A percentile compares a stretch with the other conserved stretches of the same genome.
phyloP scores from a whole-genome alignment of 2,888 invertebrate species.

The Pyrrhosoma nymphula region DNA sequence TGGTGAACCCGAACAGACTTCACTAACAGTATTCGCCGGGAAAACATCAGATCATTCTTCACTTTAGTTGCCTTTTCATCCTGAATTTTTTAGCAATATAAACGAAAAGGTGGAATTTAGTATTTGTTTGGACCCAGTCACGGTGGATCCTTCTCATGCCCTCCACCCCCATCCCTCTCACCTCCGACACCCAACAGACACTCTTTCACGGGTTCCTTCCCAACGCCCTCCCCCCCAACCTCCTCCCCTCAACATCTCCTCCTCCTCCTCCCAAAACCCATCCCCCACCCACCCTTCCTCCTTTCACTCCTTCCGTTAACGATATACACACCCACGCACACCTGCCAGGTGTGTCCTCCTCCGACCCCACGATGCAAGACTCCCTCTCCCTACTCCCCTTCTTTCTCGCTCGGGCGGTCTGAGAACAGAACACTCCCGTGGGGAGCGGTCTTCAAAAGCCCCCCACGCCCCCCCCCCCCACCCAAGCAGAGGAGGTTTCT shows the following conservation, averaged over 20 bases:
- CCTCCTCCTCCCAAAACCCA: background rate
- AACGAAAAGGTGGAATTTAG: too few species aligned
- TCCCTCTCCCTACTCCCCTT: background rate
- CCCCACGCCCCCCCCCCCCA: background rate
- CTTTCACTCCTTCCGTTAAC: slow-evolving; percentile 64
- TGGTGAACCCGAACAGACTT: too few species aligned
- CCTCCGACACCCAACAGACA: background rate
- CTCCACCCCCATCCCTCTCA: background rate
- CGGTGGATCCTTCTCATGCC: background rate
- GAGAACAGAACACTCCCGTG: slow-evolving; percentile 4
- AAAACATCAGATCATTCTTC: too few species aligned
- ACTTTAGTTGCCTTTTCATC: too few species aligned
- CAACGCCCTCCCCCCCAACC: background rate
- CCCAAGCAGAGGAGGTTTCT: background rate
- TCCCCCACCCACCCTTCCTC: background rate
- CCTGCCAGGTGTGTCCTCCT: slow-evolving; percentile 59
- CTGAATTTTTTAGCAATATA: too few species aligned
- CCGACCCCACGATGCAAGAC: background rate
- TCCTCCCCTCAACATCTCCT: background rate
- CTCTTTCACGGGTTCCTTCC: slow-evolving; percentile 18
- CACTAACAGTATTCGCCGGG: too few species aligned
- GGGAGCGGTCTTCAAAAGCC: background rate
- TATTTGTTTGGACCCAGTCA: too few species aligned
- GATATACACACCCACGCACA: slow-evolving; percentile 65
- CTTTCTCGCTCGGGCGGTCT: slow-evolving; percentile 41